Base-by-base conservation (phyloP, 2,888 invertebrate genomes). In the Harpalus rufipes region DNA sequence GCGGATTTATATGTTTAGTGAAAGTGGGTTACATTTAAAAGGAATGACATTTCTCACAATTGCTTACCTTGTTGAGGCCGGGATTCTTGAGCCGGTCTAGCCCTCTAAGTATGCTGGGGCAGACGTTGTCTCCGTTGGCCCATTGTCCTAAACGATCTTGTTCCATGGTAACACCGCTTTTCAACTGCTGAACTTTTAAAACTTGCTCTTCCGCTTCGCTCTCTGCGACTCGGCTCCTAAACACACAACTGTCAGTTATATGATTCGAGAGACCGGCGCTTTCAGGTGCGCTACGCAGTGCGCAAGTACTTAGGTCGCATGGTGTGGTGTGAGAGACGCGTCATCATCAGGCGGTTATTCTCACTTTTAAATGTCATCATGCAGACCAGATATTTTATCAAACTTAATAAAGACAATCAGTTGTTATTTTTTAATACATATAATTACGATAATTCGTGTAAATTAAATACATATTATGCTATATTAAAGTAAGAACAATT, bases 61-160 rank as follows among this genome's bases (percentile, higher is more conserved):
- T 51, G 44, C 44, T 59, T 81, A 95, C 95, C 95, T 95, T 95
- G 90, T 95, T 95, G 8, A 95, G 92, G 85, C 94, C 93, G 1
- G 95, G 94, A 89, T 94, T 93, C 86, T 93, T 92, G 68, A 95
- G 92, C 86, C 94, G 93, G 90, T 95, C 95, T 86, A 95, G 92
- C 84, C 95, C 95, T 83, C 94, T 92, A 83, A 94, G 89, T 85
- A 92, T 92, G 89, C 92, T 92, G 87, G 92, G 90, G 86, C 92
- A 91, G 87, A 92, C 90, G 83, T 90, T 89, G 88, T 94, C 94
- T 41, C 92, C 92, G 89, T 92, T 92, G 87, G 92, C 92, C 92
- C 93, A 93, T 86, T 94, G 92, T 90, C 93, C 95, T 90, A 94
- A 92, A 90, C 93, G 93, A 90, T 95, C 95, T 87, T 94, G 92